Percentiles rank a stretch among this genome's conserved stretches.
Conservation (phyloP, 2,113 vertebrate genomes). For the Pelvicachromis taeniatus region DNA sequence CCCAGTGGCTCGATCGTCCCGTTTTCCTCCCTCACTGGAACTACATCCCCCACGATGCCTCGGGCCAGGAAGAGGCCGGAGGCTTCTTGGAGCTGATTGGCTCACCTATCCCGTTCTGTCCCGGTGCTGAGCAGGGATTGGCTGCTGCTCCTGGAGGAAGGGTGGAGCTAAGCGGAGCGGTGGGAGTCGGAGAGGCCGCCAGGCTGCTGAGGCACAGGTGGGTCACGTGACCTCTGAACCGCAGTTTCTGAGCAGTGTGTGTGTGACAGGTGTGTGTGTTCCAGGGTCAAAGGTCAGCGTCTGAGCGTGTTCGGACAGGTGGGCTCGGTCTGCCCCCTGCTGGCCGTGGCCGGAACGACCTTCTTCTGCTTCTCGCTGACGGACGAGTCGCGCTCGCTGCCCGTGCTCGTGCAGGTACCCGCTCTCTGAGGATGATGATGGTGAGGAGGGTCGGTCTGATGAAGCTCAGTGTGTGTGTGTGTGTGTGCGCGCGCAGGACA, state of each 20-base stretch:
- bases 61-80: background rate
- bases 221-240: background rate
- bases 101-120: conserved; percentile 65
- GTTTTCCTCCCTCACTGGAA: conserved; percentile 82
- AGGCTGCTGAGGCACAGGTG: conserved; percentile 49
- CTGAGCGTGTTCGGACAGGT: conserved; percentile 72
- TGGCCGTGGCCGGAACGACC: conserved; percentile 65
- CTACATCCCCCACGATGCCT: conserved; percentile 74
- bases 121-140: background rate
- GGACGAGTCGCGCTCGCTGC: conserved; percentile 15
- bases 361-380: conserved; percentile 81
- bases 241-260: background rate
- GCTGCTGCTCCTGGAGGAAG: conserved; percentile 1
- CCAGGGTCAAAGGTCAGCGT: conserved; percentile 19
- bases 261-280: background rate
- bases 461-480: background rate
- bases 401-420: conserved; percentile 78
- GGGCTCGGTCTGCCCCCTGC: conserved; percentile 66
- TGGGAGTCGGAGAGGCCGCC: conserved; percentile 42
- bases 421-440: background rate
- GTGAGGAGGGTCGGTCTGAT: background rate
- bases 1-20: conserved; percentile 66
- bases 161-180: conserved; percentile 4
- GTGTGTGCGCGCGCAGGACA: conserved; percentile 57
- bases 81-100: conserved; percentile 76